Evolutionary conservation across 2,797 vertebrate species (phyloP).

Genomic region (Simalia tracyae): DNA sequence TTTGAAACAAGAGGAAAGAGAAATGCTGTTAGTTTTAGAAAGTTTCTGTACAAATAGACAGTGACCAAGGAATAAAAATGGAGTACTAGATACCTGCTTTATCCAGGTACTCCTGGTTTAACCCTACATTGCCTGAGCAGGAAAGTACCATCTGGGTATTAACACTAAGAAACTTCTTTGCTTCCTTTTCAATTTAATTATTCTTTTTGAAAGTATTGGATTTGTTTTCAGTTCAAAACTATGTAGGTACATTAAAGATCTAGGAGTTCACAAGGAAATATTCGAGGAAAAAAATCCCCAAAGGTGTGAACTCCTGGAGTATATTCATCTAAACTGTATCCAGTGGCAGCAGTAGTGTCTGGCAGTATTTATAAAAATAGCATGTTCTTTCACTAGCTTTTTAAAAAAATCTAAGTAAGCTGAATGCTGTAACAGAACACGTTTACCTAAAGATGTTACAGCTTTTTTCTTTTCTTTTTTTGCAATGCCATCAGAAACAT

Average conservation of each 20-base stretch:
- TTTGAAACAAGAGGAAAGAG: not conserved
- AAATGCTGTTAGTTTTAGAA: too few relatives aligned
- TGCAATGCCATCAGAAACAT: slow-evolving; percentile 28
- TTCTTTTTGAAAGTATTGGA: not conserved
- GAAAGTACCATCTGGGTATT: not conserved
- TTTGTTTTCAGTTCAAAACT: not conserved
- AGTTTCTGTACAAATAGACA: not conserved
- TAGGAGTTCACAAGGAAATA: slow-evolving; percentile 6
- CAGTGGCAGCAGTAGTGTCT: slow-evolving; percentile 34
- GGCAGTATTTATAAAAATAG: slow-evolving; percentile 51
- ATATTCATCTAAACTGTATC: slow-evolving; percentile 46
- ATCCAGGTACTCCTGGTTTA: not conserved
- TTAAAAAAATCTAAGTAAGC: not conserved
- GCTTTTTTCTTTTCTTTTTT: not conserved
- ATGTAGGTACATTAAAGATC: not conserved
- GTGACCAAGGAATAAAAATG: not conserved
- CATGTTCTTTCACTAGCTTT: slow-evolving; percentile 44
- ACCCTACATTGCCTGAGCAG: not conserved
- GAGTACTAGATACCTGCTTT: not conserved
- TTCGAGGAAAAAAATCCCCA: not conserved
- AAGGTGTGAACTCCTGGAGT: slow-evolving; percentile 17
- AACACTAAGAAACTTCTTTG: not conserved
- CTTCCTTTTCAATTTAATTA: not conserved
- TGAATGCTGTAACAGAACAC: slow-evolving; percentile 36
- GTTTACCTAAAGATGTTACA: slow-evolving; percentile 23